A percentile compares a stretch with the other conserved stretches of the same genome.
Evolutionary conservation across 2,113 vertebrate species (phyloP).

Genomic region (Ptilonorhynchus violaceus): DNA sequence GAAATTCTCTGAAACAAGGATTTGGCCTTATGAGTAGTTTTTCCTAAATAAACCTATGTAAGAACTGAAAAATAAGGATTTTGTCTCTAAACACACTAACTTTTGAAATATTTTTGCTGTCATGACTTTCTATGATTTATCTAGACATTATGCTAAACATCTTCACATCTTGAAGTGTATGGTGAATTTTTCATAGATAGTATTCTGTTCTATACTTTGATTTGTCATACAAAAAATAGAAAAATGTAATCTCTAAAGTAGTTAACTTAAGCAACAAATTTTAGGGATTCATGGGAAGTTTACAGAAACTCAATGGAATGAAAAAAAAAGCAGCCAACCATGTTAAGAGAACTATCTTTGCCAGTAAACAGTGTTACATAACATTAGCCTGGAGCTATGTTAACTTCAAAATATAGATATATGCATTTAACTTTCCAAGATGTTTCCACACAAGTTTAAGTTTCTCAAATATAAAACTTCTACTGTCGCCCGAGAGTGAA

Average conservation of each 20-base stretch:
- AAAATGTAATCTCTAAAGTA: neutral
- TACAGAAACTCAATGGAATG: slow-evolving; percentile 7
- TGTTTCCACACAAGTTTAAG: neutral
- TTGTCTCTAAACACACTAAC: neutral
- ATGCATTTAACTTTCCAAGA: neutral
- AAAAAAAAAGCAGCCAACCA: slow-evolving; percentile 16
- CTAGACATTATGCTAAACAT: neutral
- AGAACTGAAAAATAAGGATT: neutral
- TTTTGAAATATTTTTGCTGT: neutral
- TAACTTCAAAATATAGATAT: slow-evolving; percentile 10
- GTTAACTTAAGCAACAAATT: neutral
- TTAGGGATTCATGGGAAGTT: neutral
- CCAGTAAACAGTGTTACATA: slow-evolving; percentile 38
- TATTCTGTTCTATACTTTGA: neutral
- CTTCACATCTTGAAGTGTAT: neutral
- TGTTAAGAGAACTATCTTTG: neutral
- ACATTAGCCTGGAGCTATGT: slow-evolving; percentile 21
- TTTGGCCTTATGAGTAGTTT: neutral
- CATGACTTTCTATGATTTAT: neutral
- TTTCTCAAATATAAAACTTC: neutral
- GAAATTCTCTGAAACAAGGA: neutral
- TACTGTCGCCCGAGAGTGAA: neutral
- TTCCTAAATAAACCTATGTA: neutral
- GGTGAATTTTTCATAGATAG: neutral
- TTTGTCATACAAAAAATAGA: neutral